Evolutionary conservation across 2,113 vertebrate genomes (phyloP), one percentile per base, ranked within the genome.

Genomic region (Pungitius pungitius): DNA sequence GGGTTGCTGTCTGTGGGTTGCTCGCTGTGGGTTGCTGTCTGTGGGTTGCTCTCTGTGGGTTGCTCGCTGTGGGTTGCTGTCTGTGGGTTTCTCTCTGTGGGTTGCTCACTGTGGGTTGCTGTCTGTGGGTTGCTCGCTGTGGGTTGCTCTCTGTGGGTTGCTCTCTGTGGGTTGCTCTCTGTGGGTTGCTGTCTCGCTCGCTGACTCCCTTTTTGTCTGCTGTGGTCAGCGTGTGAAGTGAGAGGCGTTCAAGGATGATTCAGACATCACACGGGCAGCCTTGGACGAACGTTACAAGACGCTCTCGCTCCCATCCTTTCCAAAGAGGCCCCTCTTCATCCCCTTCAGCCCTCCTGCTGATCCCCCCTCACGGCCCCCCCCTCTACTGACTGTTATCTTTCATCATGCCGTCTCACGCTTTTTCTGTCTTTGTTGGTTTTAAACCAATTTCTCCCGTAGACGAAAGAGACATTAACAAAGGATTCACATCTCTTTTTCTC

Each of bases 211-310:
- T 72, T 61, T 71, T 59, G 24, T 58, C 26, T 64, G 78, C 68
- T 78, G 52, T 56, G 68, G 77, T 77, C 73, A 70, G 42, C 20
- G 57, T 70, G 52, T 63, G 68, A 59, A 55, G 63, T 59, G 77
- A 64, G n/a, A 18, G 55, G 27, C 30, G 15, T 77, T 74, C 49
- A 72, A 59, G 72, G 65, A 65, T 72, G 56, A 80, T 75, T 75
- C 69, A n/a, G 20, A 71, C 72, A 59, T 82, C 70, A 80, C 63
- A 54, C 12, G 26, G 39, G 67, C 73, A 61, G 40, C 14, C 3
- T 27, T 67, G 73, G 58, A 70, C 26, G 58, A 47, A 77, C 60
- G 63, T 80, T 80, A 72, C 75, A 75, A 82, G 58, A 75, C n/a
- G 8, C 47, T 61, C 43, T 65, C 26, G 49, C 63, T 67, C 4